Evolutionary conservation across 2,888 invertebrate species (phyloP).

Genomic region (Camponotus fellah): DNA sequence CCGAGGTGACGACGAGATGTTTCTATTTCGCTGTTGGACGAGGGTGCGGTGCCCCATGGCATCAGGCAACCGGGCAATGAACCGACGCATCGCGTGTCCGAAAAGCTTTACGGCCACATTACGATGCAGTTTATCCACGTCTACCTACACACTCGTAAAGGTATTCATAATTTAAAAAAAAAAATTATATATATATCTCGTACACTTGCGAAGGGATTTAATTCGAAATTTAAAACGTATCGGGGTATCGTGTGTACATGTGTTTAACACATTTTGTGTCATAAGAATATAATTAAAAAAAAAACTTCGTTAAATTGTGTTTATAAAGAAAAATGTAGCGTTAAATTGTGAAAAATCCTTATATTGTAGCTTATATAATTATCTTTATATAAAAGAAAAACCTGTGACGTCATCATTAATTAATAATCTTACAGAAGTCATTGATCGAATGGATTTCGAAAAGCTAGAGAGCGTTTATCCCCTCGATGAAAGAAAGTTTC

Average conservation of each 20-base stretch:
- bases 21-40: constrained; percentile 63
- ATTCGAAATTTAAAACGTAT: background rate
- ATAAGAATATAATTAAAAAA: background rate
- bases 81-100: constrained; percentile 39
- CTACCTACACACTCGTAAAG: background rate
- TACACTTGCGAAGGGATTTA: background rate
- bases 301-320: background rate
- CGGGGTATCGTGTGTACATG: background rate
- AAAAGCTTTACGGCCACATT: constrained; percentile 17
- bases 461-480: background rate
- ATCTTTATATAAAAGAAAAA: no score
- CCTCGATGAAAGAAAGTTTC: background rate
- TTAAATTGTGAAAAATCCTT: background rate
- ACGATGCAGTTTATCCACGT: background rate
- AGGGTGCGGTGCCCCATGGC: constrained; percentile 59
- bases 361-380: background rate
- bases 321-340: background rate
- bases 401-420: background rate
- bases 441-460: background rate
- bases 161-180: background rate
- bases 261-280: background rate
- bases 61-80: constrained; percentile 15
- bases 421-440: background rate
- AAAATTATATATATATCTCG: no score
- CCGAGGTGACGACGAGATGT: constrained; percentile 71